Percentiles rank a stretch among this genome's conserved stretches.
Evolutionary conservation across 2,888 invertebrate species (phyloP).

Genomic region (Phyllotreta striolata): DNA sequence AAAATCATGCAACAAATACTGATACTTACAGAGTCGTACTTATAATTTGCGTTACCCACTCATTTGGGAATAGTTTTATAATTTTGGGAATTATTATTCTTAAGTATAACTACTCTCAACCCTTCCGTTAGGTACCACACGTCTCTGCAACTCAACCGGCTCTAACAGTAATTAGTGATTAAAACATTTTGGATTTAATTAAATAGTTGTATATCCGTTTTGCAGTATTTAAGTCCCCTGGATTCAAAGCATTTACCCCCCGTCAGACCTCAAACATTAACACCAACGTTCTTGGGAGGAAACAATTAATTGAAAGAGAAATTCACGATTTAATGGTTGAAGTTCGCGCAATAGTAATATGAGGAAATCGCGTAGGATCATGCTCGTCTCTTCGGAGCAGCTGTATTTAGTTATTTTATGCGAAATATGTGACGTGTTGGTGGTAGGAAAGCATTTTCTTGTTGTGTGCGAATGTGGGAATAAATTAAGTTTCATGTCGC

Average conservation of each 20-base stretch:
- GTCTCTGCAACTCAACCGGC: background rate
- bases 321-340: constrained; percentile 7
- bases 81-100: background rate
- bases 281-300: constrained; percentile 1
- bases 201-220: constrained; percentile 16
- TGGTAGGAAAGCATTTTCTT: too few relatives aligned
- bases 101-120: background rate
- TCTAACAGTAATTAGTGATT: constrained; percentile 12
- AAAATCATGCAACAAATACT: too few relatives aligned
- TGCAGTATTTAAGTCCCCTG: background rate
- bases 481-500: too few relatives aligned
- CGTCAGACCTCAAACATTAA: constrained; percentile 6
- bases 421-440: background rate
- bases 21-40: too few relatives aligned
- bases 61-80: too few relatives aligned
- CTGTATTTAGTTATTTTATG: background rate
- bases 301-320: constrained; percentile 8
- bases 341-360: background rate
- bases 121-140: background rate
- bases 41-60: too few relatives aligned
- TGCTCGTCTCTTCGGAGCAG: background rate
- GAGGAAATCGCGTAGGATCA: background rate
- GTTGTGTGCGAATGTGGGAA: too few relatives aligned
- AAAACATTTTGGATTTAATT: constrained; percentile 16
- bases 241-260: constrained; percentile 1